Evolutionary conservation across 2,888 invertebrate species (phyloP).

Genomic region (Alloscopus bannaensis): DNA sequence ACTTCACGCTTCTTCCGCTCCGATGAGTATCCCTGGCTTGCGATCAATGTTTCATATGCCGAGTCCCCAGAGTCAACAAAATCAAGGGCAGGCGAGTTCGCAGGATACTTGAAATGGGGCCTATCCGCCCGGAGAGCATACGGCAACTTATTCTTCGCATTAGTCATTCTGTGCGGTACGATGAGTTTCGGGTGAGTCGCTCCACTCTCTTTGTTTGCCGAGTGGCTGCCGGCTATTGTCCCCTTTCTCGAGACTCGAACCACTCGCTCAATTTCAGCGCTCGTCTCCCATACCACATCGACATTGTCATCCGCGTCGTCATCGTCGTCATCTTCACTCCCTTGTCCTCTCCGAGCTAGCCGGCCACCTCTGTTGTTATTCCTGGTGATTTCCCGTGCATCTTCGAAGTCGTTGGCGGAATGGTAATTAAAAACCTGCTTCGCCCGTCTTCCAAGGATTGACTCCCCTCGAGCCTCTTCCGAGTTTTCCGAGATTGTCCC

Average conservation of each 20-base stretch:
- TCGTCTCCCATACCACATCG: slow-evolving; percentile 17
- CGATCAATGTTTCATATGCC: slow-evolving; percentile 26
- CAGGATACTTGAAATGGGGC: slow-evolving; percentile 62
- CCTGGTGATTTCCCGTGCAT: slow-evolving; percentile 29
- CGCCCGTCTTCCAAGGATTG: slow-evolving; percentile 15
- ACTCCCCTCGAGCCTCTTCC: slow-evolving; percentile 18
- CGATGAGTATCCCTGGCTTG: slow-evolving; percentile 33
- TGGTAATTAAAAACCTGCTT: slow-evolving; percentile 54
- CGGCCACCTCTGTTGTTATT: slow-evolving; percentile 14
- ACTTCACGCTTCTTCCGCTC: slow-evolving; percentile 50
- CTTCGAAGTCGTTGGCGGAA: slow-evolving; percentile 22
- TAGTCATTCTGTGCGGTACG: slow-evolving; percentile 9
- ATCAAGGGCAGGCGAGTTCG: slow-evolving; percentile 27
- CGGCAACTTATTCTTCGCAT: slow-evolving; percentile 62
- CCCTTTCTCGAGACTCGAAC: not conserved
- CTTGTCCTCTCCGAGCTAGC: not conserved
- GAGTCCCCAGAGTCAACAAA: slow-evolving; percentile 38
- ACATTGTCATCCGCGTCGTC: slow-evolving; percentile 2
- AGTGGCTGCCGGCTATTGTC: not conserved
- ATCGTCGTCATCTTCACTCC: slow-evolving; percentile 6
- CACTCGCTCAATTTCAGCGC: slow-evolving; percentile 12
- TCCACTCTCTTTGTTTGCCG: not conserved
- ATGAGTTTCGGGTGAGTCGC: slow-evolving; percentile 3
- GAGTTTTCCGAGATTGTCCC: slow-evolving; percentile 8
- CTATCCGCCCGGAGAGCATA: slow-evolving; percentile 61